Percentiles rank a stretch among this genome's conserved stretches.
Evolutionary conservation across 2,113 vertebrate genomes (phyloP).

Genomic region (Nanger granti): DNA sequence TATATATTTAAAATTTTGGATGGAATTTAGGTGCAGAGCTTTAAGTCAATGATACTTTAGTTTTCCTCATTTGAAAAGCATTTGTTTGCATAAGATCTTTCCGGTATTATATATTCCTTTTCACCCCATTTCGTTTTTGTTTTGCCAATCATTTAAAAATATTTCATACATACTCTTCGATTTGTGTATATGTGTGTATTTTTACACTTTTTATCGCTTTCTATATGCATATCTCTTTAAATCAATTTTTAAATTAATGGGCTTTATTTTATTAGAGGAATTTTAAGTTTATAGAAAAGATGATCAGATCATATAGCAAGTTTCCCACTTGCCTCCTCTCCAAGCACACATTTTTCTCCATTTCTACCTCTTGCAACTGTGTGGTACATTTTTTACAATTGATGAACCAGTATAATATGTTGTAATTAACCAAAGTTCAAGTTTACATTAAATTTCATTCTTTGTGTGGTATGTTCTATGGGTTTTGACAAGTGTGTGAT

Average conservation of each 20-base stretch:
- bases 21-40: neutral
- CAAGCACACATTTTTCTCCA: neutral
- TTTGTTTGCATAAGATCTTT: neutral
- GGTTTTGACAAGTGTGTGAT: neutral
- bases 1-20: neutral
- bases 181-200: neutral
- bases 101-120: neutral
- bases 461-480: neutral
- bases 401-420: neutral
- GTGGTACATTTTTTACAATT: neutral
- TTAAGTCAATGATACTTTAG: neutral
- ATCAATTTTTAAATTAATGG: neutral
- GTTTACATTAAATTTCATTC: neutral
- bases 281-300: neutral
- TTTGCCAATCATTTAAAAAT: neutral
- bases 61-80: neutral
- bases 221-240: neutral
- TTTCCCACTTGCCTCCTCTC: neutral
- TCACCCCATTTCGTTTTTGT: neutral
- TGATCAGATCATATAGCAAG: neutral
- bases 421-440: neutral
- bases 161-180: neutral
- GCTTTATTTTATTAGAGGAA: neutral
- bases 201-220: neutral
- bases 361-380: neutral